Percentiles rank a stretch among this genome's conserved stretches.
Evolutionary conservation across 2,113 vertebrate genomes (phyloP).

Genomic region (Morone saxatilis): DNA sequence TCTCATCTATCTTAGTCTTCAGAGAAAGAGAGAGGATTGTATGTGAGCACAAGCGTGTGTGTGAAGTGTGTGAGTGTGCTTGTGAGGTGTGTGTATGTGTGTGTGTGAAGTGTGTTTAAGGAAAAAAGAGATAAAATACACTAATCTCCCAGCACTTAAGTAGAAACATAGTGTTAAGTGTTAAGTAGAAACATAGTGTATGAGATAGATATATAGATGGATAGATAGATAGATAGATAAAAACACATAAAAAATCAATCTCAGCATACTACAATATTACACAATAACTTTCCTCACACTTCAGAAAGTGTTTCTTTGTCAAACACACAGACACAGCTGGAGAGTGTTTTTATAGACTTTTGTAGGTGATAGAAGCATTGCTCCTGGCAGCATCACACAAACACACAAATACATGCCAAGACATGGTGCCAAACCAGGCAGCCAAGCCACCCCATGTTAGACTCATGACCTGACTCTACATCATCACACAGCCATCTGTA

Average conservation of each 20-base stretch:
- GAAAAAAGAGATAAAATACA: conserved; percentile 4
- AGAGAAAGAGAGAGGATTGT: conserved; percentile 24
- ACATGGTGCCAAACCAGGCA: conserved; percentile 40
- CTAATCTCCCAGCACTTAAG: conserved; percentile 7
- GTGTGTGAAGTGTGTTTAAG: not conserved
- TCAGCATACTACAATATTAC: no score
- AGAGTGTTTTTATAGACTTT: conserved; percentile 26
- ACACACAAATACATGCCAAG: conserved; percentile 26
- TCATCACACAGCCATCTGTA: conserved; percentile 60
- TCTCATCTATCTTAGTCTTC: conserved; percentile 52
- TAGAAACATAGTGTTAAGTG: not conserved
- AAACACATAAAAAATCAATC: no score
- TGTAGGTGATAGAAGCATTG: conserved; percentile 50
- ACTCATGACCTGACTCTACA: conserved; percentile 67
- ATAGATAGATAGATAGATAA: conserved; percentile 1
- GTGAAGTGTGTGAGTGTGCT: not conserved
- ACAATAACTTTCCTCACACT: not conserved
- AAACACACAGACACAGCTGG: conserved; percentile 10
- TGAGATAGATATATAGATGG: not conserved
- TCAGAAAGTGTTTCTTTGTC: not conserved
- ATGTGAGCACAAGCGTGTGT: conserved; percentile 10
- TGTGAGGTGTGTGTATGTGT: not conserved
- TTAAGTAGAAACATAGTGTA: not conserved
- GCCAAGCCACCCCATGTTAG: conserved; percentile 53
- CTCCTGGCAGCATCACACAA: conserved; percentile 26